Conservation (phyloP, 2,113 vertebrate species). For the Prietella phreatophila region DNA sequence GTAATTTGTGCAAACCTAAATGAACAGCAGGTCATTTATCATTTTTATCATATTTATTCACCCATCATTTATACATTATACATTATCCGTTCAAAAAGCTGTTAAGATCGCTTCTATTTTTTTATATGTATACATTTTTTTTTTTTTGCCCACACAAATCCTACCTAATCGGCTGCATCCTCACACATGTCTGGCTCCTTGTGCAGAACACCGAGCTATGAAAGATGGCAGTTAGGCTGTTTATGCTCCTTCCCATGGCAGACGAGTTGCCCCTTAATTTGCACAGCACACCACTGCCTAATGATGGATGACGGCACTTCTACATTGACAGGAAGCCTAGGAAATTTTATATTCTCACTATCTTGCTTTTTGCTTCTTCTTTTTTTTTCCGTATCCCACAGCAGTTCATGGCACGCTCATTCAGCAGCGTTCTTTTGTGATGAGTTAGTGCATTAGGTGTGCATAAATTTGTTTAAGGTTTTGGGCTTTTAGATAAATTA, state of each 20-base stretch:
- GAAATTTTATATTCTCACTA: background rate
- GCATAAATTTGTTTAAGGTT: constrained; percentile 1
- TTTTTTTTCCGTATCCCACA: background rate
- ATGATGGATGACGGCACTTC: constrained; percentile 16
- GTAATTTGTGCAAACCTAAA: background rate
- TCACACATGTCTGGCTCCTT: background rate
- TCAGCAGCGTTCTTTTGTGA: background rate
- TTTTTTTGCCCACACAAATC: background rate
- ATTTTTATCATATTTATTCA: background rate
- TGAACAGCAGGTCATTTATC: background rate
- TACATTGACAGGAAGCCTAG: background rate
- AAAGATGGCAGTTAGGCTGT: constrained; percentile 13
- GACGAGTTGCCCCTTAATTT: constrained; percentile 14
- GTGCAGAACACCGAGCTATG: background rate
- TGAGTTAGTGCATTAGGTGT: background rate
- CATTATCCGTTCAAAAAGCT: background rate
- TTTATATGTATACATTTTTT: too few species aligned
- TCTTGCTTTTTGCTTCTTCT: background rate
- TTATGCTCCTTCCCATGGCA: constrained; percentile 9
- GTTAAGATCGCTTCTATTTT: background rate
- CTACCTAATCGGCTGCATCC: constrained; percentile 12
- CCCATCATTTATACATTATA: background rate
- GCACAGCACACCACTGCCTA: background rate
- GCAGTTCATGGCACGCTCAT: background rate
- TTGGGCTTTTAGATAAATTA: background rate